These are phyloP conservation scores for Sibirionetta formosa DNA, from an alignment of 2,797 vertebrate genomes.

Conservation along the genomic window DNA sequence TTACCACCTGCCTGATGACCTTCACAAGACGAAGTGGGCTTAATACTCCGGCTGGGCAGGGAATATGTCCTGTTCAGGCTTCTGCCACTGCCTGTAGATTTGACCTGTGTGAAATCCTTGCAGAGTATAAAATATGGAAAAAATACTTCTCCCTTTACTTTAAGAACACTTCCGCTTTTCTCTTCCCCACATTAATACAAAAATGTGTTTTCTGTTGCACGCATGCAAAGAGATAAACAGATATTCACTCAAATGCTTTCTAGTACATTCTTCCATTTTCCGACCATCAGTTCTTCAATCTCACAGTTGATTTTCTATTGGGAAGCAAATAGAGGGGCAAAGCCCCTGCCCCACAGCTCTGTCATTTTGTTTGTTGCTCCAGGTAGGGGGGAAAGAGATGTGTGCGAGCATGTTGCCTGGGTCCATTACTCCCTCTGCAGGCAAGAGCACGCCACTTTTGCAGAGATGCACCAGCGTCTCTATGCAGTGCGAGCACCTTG, in stretches of 20 bases:
- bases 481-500: accelerated
- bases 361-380: not conserved
- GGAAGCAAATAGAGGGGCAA: not conserved
- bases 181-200: not conserved
- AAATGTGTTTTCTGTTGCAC: accelerated
- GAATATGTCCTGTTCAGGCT: not conserved
- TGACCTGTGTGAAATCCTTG: accelerated
- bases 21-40: not conserved
- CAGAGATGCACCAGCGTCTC: not conserved
- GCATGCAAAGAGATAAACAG: not conserved
- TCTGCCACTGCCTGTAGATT: not conserved
- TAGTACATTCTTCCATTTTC: not conserved
- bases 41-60: not conserved
- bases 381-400: not conserved
- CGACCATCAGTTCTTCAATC: not conserved
- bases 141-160: not conserved
- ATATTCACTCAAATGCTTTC: not conserved
- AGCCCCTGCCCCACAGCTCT: accelerated
- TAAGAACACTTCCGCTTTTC: not conserved
- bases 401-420: not conserved
- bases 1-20: not conserved
- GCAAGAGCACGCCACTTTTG: not conserved
- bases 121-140: not conserved
- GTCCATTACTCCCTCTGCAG: slow-evolving; percentile 44
- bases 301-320: not conserved